Conservation (phyloP, 2,888 invertebrate genomes). For the Meandrusa payeni region DNA sequence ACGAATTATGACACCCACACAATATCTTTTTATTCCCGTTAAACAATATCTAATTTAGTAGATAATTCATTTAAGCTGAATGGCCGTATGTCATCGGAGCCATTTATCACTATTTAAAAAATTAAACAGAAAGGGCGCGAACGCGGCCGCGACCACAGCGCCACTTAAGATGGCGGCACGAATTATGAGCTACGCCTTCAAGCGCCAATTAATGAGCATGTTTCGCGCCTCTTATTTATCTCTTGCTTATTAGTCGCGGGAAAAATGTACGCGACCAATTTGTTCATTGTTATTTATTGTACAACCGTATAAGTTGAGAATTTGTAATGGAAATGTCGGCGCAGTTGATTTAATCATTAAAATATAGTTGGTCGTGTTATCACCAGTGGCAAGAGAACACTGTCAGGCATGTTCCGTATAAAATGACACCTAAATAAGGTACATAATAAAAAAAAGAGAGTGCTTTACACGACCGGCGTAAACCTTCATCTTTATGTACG, state of each 20-base stretch:
- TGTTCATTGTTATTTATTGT: conserved; percentile 39
- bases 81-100: conserved; percentile 34
- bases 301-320: conserved; percentile 17
- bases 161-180: conserved; percentile 61
- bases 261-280: conserved; percentile 40
- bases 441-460: too few relatives aligned
- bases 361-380: too few relatives aligned
- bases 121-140: conserved; percentile 37
- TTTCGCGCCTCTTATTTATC: conserved; percentile 70
- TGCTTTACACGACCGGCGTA: too few relatives aligned
- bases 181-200: conserved; percentile 56
- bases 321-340: not conserved
- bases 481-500: too few relatives aligned
- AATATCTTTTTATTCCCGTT: conserved; percentile 2
- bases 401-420: too few relatives aligned
- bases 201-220: conserved; percentile 64
- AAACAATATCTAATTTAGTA: conserved; percentile 23
- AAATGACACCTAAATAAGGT: too few relatives aligned
- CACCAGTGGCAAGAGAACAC: too few relatives aligned
- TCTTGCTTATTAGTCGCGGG: conserved; percentile 49
- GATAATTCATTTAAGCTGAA: conserved; percentile 27
- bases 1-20: conserved; percentile 11
- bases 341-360: conserved; percentile 5
- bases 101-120: conserved; percentile 46
- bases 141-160: conserved; percentile 39